phyloP scores from a whole-genome alignment of 2,113 vertebrate species.

The Rutilus rutilus region DNA sequence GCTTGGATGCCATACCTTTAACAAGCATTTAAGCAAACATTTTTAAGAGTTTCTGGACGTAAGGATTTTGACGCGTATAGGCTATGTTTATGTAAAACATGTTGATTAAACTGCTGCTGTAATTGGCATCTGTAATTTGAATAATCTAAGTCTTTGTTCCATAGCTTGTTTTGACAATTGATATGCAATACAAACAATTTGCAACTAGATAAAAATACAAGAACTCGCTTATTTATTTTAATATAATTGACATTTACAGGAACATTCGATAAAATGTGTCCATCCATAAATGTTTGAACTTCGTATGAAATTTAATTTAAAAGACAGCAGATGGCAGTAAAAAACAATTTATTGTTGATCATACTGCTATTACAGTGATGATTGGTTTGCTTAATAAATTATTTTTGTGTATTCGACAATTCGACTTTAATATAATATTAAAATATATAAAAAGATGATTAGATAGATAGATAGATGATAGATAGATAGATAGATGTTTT shows the following conservation, averaged over 20 bases:
- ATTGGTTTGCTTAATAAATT: background rate
- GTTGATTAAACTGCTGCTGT: background rate
- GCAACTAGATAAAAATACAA: background rate
- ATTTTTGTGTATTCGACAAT: background rate
- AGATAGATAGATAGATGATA: background rate
- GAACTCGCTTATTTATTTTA: background rate
- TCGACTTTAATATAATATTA: background rate
- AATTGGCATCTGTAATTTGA: background rate
- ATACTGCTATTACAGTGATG: too few species aligned
- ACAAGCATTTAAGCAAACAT: background rate
- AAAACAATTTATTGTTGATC: background rate
- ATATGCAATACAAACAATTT: background rate
- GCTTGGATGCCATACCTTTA: background rate
- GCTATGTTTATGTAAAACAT: background rate
- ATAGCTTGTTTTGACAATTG: background rate
- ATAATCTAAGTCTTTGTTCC: background rate
- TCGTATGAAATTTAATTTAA: background rate
- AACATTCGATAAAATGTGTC: background rate
- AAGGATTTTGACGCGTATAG: too few species aligned
- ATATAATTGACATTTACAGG: background rate
- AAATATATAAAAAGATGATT: background rate
- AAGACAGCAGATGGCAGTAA: conserved; percentile 12
- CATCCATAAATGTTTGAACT: background rate
- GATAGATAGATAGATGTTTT: background rate
- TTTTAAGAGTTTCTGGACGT: background rate